phyloP scores from a whole-genome alignment of 1,140 invertebrate genomes.

The Leptopilina clavipes region DNA sequence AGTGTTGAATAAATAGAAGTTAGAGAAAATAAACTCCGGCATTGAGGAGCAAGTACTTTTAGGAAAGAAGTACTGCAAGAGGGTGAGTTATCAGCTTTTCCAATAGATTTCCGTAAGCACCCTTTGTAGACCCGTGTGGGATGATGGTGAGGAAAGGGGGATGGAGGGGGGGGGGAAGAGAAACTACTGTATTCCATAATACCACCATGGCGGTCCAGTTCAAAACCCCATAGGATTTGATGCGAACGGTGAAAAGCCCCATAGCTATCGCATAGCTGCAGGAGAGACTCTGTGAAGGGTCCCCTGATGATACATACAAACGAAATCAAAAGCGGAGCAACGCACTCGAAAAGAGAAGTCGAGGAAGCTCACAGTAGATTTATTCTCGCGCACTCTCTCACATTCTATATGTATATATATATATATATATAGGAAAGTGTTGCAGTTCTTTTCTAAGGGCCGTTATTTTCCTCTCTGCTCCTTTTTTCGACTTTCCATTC shows the following conservation, averaged over 20 bases:
- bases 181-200: slow-evolving; percentile 53
- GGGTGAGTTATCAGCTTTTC: slow-evolving; percentile 58
- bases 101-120: slow-evolving; percentile 54
- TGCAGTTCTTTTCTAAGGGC: slow-evolving; percentile 42
- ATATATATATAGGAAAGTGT: slow-evolving; percentile 6
- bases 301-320: slow-evolving; percentile 33
- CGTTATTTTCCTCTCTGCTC: slow-evolving; percentile 25
- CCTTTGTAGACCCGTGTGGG: slow-evolving; percentile 43
- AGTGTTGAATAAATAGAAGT: slow-evolving; percentile 40
- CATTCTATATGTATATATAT: neutral
- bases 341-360: slow-evolving; percentile 41
- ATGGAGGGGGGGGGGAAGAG: no score
- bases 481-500: slow-evolving; percentile 18
- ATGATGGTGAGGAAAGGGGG: no score
- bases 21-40: slow-evolving; percentile 44
- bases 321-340: slow-evolving; percentile 41
- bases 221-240: slow-evolving; percentile 35
- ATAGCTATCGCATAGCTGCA: slow-evolving; percentile 38
- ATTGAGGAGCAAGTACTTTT: slow-evolving; percentile 47
- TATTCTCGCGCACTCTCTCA: slow-evolving; percentile 12
- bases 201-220: slow-evolving; percentile 41
- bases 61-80: slow-evolving; percentile 46
- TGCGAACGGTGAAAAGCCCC: slow-evolving; percentile 44
- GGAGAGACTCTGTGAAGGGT: slow-evolving; percentile 19
- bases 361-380: slow-evolving; percentile 51